Conservation (phyloP, 2,888 invertebrate genomes). For the Eilema sororculum region DNA sequence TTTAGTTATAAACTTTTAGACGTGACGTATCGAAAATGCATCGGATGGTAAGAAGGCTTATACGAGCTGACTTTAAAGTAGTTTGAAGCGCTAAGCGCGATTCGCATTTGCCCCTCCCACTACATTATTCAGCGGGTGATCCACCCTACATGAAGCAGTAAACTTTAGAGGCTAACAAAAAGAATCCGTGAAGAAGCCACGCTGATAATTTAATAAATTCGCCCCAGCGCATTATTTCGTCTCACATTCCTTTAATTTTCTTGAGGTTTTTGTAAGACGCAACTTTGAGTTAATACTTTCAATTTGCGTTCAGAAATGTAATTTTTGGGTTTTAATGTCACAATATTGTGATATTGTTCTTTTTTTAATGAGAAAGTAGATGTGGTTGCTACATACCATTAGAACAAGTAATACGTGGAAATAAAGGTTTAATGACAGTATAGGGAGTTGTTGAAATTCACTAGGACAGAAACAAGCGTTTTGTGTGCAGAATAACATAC, state of each 20-base stretch:
- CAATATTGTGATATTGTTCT: background rate
- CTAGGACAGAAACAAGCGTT: no score
- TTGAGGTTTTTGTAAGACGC: background rate
- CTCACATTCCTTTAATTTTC: conserved; percentile 55
- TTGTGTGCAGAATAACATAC: no score
- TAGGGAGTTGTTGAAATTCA: no score
- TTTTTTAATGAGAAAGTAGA: background rate
- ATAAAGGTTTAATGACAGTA: background rate
- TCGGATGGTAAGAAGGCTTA: conserved; percentile 73
- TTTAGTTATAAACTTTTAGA: conserved; percentile 67
- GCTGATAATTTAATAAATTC: conserved; percentile 45
- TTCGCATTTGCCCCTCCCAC: conserved; percentile 62
- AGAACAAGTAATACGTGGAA: background rate
- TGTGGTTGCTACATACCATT: background rate
- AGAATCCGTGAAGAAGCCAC: conserved; percentile 40
- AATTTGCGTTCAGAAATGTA: background rate
- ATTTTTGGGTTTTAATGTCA: background rate
- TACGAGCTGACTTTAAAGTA: conserved; percentile 76
- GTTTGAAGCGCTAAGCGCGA: conserved; percentile 69
- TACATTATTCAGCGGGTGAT: conserved; percentile 64
- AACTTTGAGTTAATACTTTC: background rate
- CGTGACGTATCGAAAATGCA: conserved; percentile 77
- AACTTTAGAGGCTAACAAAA: conserved; percentile 37
- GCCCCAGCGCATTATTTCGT: conserved; percentile 33
- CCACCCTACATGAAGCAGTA: conserved; percentile 43